These are phyloP conservation scores for Chrysolina haemoptera DNA, from an alignment of 2,888 invertebrate genomes.

Conservation along the genomic window DNA sequence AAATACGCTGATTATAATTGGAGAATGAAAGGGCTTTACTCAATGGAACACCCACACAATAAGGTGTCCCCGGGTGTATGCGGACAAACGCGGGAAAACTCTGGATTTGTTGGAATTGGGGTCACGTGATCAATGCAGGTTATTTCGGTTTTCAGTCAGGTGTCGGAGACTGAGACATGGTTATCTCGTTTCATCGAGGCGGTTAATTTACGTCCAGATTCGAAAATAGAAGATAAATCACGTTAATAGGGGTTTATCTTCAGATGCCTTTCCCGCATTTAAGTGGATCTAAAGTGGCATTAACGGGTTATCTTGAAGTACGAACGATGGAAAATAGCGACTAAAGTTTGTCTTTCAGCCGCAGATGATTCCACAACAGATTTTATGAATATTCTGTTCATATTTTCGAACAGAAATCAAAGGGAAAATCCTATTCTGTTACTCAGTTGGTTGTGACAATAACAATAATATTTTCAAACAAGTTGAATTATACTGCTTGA, in stretches of 20 bases:
- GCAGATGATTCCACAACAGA: no score
- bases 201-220: background rate
- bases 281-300: no score
- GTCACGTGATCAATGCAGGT: conserved; percentile 52
- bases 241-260: background rate
- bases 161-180: background rate
- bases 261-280: no score
- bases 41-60: background rate
- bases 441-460: no score
- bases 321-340: no score
- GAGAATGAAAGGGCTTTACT: background rate
- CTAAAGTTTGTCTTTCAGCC: no score
- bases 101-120: background rate
- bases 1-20: conserved; percentile 3
- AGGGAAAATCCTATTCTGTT: no score
- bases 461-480: no score
- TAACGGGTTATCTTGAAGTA: no score
- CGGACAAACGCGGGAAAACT: conserved; percentile 24
- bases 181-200: background rate
- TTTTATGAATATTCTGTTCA: no score
- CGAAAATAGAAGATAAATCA: background rate
- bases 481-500: no score
- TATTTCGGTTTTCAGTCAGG: background rate
- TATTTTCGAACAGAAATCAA: no score
- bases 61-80: conserved; percentile 36